These are phyloP conservation scores for Phalacrocorax pelagicus DNA, from an alignment of 2,113 vertebrate genomes.

Conservation along the genomic window DNA sequence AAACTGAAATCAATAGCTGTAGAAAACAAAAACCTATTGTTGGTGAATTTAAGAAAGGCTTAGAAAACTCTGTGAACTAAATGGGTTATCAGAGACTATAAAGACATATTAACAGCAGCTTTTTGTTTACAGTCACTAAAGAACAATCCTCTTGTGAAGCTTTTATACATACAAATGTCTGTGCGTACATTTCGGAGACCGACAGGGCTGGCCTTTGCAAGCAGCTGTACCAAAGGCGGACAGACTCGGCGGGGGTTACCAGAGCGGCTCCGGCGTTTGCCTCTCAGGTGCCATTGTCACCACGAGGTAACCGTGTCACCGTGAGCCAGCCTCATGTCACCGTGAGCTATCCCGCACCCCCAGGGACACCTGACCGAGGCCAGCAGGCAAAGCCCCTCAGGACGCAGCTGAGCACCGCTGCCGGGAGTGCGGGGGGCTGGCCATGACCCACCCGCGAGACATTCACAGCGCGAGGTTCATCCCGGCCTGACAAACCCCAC, in stretches of 20 bases:
- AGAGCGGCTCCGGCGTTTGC: neutral
- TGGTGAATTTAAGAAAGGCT: neutral
- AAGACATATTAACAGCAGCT: neutral
- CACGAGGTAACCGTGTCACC: neutral
- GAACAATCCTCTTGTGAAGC: neutral
- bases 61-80: neutral
- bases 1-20: neutral
- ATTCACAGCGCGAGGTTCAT: accelerated
- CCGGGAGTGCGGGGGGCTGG: neutral
- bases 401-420: neutral
- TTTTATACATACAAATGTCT: neutral
- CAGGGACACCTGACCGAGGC: accelerated
- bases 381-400: neutral
- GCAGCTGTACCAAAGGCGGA: neutral
- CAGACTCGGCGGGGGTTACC: too few species aligned
- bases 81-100: neutral
- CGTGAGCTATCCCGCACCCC: accelerated
- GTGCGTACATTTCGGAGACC: neutral
- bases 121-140: neutral
- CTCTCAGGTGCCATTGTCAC: accelerated
- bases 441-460: neutral
- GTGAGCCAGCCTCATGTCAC: too few species aligned
- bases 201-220: accelerated
- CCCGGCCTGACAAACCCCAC: neutral
- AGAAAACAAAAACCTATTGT: neutral